Evolutionary conservation across 1,140 invertebrate species (phyloP).

Genomic region (Hyles vespertilio): DNA sequence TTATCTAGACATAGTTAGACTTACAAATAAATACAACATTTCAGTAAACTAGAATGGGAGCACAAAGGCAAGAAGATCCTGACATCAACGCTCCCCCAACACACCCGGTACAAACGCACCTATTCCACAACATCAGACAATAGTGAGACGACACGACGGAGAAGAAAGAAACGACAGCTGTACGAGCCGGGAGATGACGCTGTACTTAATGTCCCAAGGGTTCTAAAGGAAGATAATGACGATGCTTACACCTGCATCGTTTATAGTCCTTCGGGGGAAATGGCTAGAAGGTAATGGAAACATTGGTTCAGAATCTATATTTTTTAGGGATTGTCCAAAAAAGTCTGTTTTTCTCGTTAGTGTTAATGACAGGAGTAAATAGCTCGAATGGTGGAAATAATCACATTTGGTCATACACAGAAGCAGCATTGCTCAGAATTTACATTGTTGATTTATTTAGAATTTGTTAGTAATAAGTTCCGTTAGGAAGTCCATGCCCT

Average conservation of each 20-base stretch:
- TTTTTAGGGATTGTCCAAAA: no score
- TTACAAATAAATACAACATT: conserved; percentile 10
- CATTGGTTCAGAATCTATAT: background rate
- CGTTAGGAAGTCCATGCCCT: no score
- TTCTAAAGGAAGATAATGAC: conserved; percentile 80
- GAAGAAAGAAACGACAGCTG: conserved; percentile 57
- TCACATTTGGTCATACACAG: no score
- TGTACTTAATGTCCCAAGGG: conserved; percentile 83
- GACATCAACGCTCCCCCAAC: conserved; percentile 46
- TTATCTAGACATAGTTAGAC: no score
- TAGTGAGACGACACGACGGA: conserved; percentile 31
- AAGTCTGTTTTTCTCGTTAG: no score
- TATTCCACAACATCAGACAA: conserved; percentile 25
- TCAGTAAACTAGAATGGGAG: conserved; percentile 72
- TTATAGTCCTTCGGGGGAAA: conserved; percentile 84
- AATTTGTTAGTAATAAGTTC: no score
- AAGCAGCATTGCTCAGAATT: no score
- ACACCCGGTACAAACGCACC: conserved; percentile 45
- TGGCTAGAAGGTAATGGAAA: conserved; percentile 77
- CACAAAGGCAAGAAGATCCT: conserved; percentile 65
- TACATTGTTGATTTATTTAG: no score
- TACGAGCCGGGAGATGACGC: conserved; percentile 60
- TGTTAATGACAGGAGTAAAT: no score
- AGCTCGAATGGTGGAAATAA: no score
- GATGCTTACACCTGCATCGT: conserved; percentile 91